Conservation (phyloP, 2,797 vertebrate species). For the Sebastes taczanowskii region DNA sequence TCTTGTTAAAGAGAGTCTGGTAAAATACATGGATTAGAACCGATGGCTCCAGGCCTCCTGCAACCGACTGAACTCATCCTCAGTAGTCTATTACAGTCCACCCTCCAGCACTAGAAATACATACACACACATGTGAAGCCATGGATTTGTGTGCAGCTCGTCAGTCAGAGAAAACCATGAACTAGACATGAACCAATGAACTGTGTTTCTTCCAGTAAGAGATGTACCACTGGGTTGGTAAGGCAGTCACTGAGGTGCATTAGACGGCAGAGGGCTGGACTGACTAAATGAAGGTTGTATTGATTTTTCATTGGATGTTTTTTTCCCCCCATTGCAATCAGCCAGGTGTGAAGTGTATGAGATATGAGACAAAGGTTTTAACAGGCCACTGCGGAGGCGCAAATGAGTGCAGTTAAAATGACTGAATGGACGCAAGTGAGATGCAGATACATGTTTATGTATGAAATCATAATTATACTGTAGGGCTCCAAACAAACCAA, state of each 20-base stretch:
- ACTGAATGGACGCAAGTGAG: neutral
- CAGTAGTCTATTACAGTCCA: neutral
- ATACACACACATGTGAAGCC: neutral
- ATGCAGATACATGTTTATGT: neutral
- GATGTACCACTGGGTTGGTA: neutral
- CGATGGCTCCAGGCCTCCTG: neutral
- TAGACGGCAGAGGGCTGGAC: constrained; percentile 1
- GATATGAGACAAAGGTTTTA: constrained; percentile 21
- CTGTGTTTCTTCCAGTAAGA: constrained; percentile 12
- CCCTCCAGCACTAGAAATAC: neutral
- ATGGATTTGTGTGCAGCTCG: neutral
- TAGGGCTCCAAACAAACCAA: too few species aligned
- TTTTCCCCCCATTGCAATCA: constrained; percentile 12
- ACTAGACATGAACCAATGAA: constrained; percentile 23
- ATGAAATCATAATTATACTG: too few species aligned
- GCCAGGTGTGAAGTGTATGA: constrained; percentile 21
- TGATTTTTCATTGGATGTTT: neutral
- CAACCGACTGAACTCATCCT: neutral
- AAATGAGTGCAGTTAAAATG: neutral
- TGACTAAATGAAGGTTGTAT: constrained; percentile 6
- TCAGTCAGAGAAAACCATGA: constrained; percentile 18
- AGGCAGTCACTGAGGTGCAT: constrained; percentile 18
- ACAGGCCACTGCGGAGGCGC: neutral
- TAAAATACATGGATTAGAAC: constrained; percentile 2
- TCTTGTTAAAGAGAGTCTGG: neutral